A percentile compares a stretch with the other conserved stretches of the same genome.
These are phyloP conservation scores for Pipra filicauda DNA, from an alignment of 2,113 vertebrate species.

Conservation along the genomic window DNA sequence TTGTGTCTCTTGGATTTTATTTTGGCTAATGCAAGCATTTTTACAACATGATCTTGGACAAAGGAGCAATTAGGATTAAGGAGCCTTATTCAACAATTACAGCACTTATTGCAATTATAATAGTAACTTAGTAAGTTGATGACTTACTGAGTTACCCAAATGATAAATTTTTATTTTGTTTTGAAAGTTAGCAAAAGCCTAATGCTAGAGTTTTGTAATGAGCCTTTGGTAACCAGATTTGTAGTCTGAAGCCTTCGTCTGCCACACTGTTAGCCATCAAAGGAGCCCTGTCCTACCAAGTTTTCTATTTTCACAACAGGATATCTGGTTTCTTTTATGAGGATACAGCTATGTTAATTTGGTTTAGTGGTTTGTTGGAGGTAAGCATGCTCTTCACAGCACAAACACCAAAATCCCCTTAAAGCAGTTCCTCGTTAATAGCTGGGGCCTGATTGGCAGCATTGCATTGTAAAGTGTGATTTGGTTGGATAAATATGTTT, in stretches of 20 bases:
- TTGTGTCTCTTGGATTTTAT: conserved; percentile 82
- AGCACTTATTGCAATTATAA: conserved; percentile 75
- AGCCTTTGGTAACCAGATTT: conserved; percentile 75
- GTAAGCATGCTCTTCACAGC: conserved; percentile 84
- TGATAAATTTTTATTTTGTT: conserved; percentile 76
- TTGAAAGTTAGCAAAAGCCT: conserved; percentile 75
- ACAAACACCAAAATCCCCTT: conserved; percentile 84
- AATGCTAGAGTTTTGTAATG: conserved; percentile 70
- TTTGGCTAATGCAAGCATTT: conserved; percentile 77
- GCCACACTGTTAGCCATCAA: conserved; percentile 79
- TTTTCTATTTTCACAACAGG: conserved; percentile 85
- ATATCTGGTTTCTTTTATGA: conserved; percentile 90
- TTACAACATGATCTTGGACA: conserved; percentile 75
- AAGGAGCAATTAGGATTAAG: conserved; percentile 81
- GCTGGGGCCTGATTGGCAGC: conserved; percentile 83
- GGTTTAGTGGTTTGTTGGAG: conserved; percentile 86
- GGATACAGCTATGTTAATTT: conserved; percentile 88
- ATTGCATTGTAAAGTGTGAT: conserved; percentile 85
- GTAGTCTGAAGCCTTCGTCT: conserved; percentile 76
- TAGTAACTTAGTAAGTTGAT: conserved; percentile 63
- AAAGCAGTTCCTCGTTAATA: conserved; percentile 83
- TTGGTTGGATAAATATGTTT: conserved; percentile 88
- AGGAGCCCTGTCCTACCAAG: conserved; percentile 79
- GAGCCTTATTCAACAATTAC: conserved; percentile 76
- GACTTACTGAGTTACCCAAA: conserved; percentile 75